phyloP scores from a whole-genome alignment of 2,888 invertebrate species.

The Drosophila pseudotalamancana region DNA sequence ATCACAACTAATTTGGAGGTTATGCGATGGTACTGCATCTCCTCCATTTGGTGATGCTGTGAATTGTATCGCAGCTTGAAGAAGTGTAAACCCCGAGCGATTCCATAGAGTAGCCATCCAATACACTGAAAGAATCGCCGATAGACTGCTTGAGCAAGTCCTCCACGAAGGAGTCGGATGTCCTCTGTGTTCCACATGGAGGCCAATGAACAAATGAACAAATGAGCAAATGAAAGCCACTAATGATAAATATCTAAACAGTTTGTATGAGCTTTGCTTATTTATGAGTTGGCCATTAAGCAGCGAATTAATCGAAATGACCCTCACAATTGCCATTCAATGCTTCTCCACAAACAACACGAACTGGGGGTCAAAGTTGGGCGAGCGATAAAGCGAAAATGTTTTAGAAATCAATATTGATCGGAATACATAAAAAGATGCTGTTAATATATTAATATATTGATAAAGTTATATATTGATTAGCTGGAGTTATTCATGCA shows the following conservation, averaged over 20 bases:
- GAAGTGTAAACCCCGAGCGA: slow-evolving; percentile 44
- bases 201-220: no score
- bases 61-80: slow-evolving; percentile 46
- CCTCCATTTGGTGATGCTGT: slow-evolving; percentile 24
- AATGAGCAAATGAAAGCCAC: slow-evolving; percentile 3
- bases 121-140: slow-evolving; percentile 21
- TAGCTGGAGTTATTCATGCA: no score
- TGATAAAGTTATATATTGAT: no score
- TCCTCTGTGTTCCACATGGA: slow-evolving; percentile 37
- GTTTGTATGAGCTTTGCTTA: slow-evolving; percentile 25
- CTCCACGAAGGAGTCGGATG: slow-evolving; percentile 4
- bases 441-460: neutral
- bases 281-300: slow-evolving; percentile 39
- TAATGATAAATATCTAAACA: neutral
- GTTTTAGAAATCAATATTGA: neutral
- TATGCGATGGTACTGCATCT: slow-evolving; percentile 19
- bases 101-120: slow-evolving; percentile 49
- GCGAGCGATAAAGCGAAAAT: no score
- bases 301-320: slow-evolving; percentile 39
- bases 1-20: slow-evolving; percentile 33
- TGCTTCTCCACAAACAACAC: neutral
- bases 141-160: slow-evolving; percentile 11
- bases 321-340: slow-evolving; percentile 30
- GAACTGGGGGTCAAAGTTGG: neutral
- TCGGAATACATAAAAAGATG: no score